Percentiles rank a stretch among this genome's conserved stretches.
These are phyloP conservation scores for Melitaea athalia DNA, from an alignment of 2,888 invertebrate species.

Conservation along the genomic window DNA sequence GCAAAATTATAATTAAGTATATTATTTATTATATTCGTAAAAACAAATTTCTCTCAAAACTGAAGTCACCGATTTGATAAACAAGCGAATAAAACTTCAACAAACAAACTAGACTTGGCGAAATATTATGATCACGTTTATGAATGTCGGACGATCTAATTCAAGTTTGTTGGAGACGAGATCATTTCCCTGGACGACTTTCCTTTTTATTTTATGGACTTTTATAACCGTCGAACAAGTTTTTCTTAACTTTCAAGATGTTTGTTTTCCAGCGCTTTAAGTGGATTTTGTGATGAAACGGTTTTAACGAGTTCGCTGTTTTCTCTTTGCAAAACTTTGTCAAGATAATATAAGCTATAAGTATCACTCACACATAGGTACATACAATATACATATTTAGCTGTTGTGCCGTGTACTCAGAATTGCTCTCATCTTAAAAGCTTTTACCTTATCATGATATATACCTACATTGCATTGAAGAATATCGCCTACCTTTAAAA, in stretches of 20 bases:
- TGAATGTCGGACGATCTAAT: conserved; percentile 62
- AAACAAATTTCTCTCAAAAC: conserved; percentile 13
- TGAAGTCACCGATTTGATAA: conserved; percentile 40
- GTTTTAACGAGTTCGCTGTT: conserved; percentile 21
- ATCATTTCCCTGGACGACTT: conserved; percentile 62
- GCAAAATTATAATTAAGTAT: background rate
- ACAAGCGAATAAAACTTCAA: conserved; percentile 57
- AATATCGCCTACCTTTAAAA: too few relatives aligned
- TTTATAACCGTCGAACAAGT: conserved; percentile 48
- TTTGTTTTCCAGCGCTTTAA: conserved; percentile 36
- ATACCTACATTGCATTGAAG: background rate
- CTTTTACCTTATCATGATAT: background rate
- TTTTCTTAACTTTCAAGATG: conserved; percentile 46
- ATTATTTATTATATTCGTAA: background rate
- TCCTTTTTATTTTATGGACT: conserved; percentile 52
- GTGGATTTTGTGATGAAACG: conserved; percentile 35
- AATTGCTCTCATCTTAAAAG: background rate
- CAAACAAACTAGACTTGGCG: conserved; percentile 50
- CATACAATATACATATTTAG: background rate
- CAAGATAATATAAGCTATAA: background rate
- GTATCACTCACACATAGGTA: background rate
- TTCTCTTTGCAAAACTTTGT: conserved; percentile 10
- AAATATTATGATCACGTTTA: conserved; percentile 60
- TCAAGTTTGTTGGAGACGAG: conserved; percentile 59
- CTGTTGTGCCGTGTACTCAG: background rate